A percentile compares a stretch with the other conserved stretches of the same genome.
phyloP scores from a whole-genome alignment of 2,888 invertebrate genomes.

The Stratiomys singularior region DNA sequence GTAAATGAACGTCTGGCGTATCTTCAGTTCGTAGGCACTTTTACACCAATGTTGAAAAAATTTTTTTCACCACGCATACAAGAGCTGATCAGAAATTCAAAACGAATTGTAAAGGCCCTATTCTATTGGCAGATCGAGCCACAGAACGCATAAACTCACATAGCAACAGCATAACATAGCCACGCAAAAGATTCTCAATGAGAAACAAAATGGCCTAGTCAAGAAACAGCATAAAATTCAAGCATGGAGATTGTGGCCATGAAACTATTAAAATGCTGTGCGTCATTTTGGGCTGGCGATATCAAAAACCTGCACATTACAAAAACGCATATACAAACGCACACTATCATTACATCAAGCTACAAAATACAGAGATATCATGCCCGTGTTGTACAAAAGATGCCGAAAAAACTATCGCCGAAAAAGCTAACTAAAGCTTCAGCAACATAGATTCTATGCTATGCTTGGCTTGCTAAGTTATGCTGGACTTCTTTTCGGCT shows the following conservation, averaged over 20 bases:
- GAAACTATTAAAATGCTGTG: constrained; percentile 39
- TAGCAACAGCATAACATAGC: background rate
- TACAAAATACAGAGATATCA: background rate
- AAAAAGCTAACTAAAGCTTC: background rate
- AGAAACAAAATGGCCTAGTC: constrained; percentile 8
- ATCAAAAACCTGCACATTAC: constrained; percentile 42
- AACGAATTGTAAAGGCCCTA: too few relatives aligned
- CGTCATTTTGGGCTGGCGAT: constrained; percentile 27
- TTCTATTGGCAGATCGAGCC: too few relatives aligned
- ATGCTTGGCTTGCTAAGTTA: background rate
- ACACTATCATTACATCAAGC: constrained; percentile 7
- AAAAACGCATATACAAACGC: constrained; percentile 39
- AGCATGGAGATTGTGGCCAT: constrained; percentile 24
- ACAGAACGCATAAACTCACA: background rate
- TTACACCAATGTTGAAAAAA: too few relatives aligned
- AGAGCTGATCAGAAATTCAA: too few relatives aligned
- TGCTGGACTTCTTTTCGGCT: too few relatives aligned
- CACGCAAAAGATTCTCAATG: background rate
- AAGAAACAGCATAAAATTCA: background rate
- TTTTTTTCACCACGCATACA: too few relatives aligned
- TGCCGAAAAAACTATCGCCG: background rate
- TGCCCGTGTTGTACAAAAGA: background rate
- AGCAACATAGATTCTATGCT: background rate
- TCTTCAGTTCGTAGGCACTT: too few relatives aligned
- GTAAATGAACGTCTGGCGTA: too few relatives aligned